Base-by-base conservation (phyloP, 2,113 vertebrate species). In the Lycocorax pyrrhopterus region DNA sequence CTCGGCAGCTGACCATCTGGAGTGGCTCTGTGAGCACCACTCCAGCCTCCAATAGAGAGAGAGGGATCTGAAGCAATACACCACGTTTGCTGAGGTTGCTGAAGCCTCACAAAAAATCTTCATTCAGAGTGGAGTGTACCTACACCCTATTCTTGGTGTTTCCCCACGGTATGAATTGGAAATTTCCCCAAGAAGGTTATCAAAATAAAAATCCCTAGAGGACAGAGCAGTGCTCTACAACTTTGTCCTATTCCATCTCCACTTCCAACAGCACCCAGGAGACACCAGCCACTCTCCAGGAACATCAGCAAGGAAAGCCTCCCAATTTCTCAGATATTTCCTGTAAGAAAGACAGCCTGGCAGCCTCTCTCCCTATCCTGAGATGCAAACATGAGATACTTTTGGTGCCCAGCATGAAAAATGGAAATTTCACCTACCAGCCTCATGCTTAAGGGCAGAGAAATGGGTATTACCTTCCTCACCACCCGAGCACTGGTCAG, bases 81-180 rank as follows among this genome's bases (percentile, higher is more conserved):
- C 62, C 19, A 5, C 7, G 2, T 73, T 64, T 76, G 49, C 59
- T 23, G 43, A 47, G 79, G 62, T 56, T 59, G 18, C 23, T 58
- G 33, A 41, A 72, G 39, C 35, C 52, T 46, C 29, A 17, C 19
- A n/a, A 46, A 71, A 68, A 49, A 5, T 35, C 16, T 66, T 62
- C 30, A 39, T 55, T 32, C 32, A 33, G 23, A 47, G 14, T 2
- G 4, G 30, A n/a, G 12, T 0, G 0, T 47, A 23, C 20, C 52
- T 53, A 14, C 2, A 1, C 19, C 25, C 44, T 49, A 3, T 25
- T 41, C 49, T 77, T 89, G 72, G 17, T 56, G 26, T 46, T 83
- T 76, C 73, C 35, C 58, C 3, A 2, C 0, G 0, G 16, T 46
- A 35, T 46, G 49, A 63, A 46, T 9, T 44, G 30, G 25, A 60